Percentiles rank a stretch among this genome's conserved stretches.
phyloP scores from a whole-genome alignment of 2,797 vertebrate species.

The Sebastes flavidus region DNA sequence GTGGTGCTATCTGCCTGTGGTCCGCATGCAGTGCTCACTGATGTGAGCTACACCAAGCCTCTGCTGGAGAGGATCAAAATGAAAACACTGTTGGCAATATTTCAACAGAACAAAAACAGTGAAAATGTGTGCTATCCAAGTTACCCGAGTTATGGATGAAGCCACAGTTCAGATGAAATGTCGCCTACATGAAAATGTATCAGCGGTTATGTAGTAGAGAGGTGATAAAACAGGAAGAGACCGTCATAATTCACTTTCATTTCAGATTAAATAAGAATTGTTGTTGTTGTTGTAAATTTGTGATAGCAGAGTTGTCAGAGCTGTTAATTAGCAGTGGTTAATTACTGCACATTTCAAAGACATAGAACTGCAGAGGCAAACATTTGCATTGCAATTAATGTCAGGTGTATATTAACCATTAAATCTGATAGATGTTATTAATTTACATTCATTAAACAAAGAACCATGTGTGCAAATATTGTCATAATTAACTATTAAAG shows the following conservation, averaged over 20 bases:
- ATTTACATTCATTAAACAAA: constrained; percentile 48
- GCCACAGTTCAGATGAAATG: constrained; percentile 5
- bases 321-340: constrained; percentile 29
- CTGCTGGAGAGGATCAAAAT: constrained; percentile 49
- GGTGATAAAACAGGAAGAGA: not conserved
- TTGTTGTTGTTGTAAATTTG: constrained; percentile 1
- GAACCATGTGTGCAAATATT: constrained; percentile 22
- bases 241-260: constrained; percentile 1
- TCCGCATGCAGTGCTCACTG: constrained; percentile 70
- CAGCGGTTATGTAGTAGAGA: constrained; percentile 4
- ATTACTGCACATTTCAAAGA: constrained; percentile 19
- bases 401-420: constrained; percentile 28
- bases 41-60: constrained; percentile 60
- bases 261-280: constrained; percentile 14
- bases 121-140: constrained; percentile 35
- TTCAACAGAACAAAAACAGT: constrained; percentile 21
- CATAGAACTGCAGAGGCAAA: constrained; percentile 25
- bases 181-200: constrained; percentile 1
- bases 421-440: constrained; percentile 33
- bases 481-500: constrained; percentile 22
- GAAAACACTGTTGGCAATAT: constrained; percentile 49
- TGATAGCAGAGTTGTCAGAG: constrained; percentile 1
- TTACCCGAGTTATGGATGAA: constrained; percentile 14
- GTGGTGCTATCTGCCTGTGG: constrained; percentile 64
- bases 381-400: constrained; percentile 37